Base-by-base conservation (phyloP, 23 tunicate genomes). In the Ascidia mentula region DNA sequence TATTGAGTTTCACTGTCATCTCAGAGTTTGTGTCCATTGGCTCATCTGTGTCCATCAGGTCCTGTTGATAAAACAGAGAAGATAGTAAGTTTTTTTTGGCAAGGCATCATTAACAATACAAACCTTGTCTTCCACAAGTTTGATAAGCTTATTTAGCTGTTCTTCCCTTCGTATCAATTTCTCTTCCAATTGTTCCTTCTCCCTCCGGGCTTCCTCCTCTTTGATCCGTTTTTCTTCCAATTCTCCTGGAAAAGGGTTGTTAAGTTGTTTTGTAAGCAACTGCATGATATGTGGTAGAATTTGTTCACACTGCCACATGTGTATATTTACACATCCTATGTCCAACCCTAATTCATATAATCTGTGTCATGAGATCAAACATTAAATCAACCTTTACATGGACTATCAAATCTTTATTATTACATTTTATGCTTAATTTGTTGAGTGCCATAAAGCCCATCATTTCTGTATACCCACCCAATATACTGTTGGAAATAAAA, bases 131-230 rank as follows among this genome's bases (percentile, higher is more conserved):
- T 53, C 65, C 22, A 53, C 65, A 26, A 53, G 13, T 9, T 53
- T 26, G 24, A 81, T 69, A 40, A 81, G 40, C 31, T 71, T 26
- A 17, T 73, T 69, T 37, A 81, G 53, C 35, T 81, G 85, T 31
- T 81, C 40, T 33, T 72, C 77, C 72, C 40, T 81, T 30, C 32
- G 38, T 33, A 7, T 12, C 12, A 81, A 40, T 26, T 81, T 81
- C 33, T 40, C 77, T 70, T 72, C 70, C 26, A 33, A 18, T 70
- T 34, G 34, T 18, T 42, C 40, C 24, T 40, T 72, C 24, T 53
- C 65, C 24, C 65, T 6, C 13, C 65, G 22, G 1, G 12, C 24
- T 53, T 53, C 28, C 65, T 53, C 65, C 13, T 53, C 65, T 28
- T 53, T 26, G 4, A 3, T 53, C 65, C 13, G 65, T 9, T 53